Evolutionary conservation across 2,888 invertebrate species (phyloP).

Genomic region (Tillus elongatus): DNA sequence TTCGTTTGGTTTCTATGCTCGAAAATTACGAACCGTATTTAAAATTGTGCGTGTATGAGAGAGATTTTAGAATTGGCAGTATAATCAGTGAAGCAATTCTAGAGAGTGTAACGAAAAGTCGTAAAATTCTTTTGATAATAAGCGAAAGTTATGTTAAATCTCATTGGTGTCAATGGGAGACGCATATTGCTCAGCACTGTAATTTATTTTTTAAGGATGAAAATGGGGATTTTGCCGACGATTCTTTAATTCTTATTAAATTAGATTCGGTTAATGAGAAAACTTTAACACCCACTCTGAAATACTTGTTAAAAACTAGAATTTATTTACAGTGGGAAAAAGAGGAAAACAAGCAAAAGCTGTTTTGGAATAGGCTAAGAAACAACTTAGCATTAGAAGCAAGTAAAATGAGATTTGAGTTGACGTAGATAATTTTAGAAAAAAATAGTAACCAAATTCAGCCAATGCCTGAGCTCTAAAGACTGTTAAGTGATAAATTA

Average conservation of each 20-base stretch:
- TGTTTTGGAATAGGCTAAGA: constrained; percentile 37
- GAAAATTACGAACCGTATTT: constrained; percentile 52
- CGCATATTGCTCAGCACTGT: constrained; percentile 58
- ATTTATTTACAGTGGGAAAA: too few relatives aligned
- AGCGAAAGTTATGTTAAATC: constrained; percentile 60
- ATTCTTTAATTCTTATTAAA: constrained; percentile 53
- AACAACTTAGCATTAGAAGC: constrained; percentile 25
- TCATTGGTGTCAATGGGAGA: constrained; percentile 66
- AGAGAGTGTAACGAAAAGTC: constrained; percentile 54
- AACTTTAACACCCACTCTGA: constrained; percentile 51
- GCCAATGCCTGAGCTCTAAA: too few relatives aligned
- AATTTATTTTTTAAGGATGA: constrained; percentile 50
- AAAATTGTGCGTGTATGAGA: constrained; percentile 59
- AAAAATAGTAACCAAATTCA: too few relatives aligned
- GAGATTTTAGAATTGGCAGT: constrained; percentile 52
- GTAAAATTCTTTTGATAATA: constrained; percentile 56
- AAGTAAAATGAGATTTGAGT: too few relatives aligned
- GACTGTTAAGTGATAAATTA: too few relatives aligned
- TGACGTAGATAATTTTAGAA: too few relatives aligned
- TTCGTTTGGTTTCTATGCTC: constrained; percentile 50
- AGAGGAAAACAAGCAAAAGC: constrained; percentile 35
- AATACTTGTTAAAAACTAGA: constrained; percentile 53
- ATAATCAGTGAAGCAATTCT: constrained; percentile 58
- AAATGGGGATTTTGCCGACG: constrained; percentile 44
- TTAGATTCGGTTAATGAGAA: constrained; percentile 50